These are phyloP conservation scores for Sebastes alutus DNA, from an alignment of 2,797 vertebrate species.

Conservation along the genomic window DNA sequence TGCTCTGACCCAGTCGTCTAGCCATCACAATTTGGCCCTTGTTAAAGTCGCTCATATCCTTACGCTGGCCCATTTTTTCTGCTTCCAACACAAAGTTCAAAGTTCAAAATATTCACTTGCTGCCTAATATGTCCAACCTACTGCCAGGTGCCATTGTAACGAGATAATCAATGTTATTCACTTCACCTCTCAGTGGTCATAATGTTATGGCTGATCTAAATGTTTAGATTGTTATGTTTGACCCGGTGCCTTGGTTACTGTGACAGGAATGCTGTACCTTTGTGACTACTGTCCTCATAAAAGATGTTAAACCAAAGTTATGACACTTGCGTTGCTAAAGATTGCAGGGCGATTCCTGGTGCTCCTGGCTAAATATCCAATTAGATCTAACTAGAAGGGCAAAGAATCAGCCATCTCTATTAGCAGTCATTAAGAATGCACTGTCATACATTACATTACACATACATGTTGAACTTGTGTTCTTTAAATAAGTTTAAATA, in stretches of 20 bases:
- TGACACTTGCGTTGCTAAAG: background rate
- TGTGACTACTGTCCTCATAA: background rate
- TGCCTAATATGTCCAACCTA: no score
- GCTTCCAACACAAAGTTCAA: no score
- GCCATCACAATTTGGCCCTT: no score
- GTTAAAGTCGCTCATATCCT: no score
- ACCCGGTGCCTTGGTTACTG: background rate
- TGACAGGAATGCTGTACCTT: background rate
- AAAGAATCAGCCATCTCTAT: background rate
- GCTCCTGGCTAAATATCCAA: background rate
- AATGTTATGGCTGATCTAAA: background rate
- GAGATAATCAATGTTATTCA: no score
- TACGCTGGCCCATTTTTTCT: no score
- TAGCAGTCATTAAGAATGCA: background rate
- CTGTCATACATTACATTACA: background rate
- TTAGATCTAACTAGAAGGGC: background rate
- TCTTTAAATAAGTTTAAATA: background rate
- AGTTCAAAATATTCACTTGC: no score
- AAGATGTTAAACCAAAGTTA: background rate
- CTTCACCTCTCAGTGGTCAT: no score
- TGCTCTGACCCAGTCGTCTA: no score
- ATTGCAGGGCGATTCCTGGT: background rate
- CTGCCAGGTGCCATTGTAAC: no score
- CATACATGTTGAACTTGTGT: background rate
- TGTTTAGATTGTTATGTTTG: background rate